These are phyloP conservation scores for Chionomys nivalis DNA, from an alignment of 2,113 vertebrate species.

Conservation along the genomic window DNA sequence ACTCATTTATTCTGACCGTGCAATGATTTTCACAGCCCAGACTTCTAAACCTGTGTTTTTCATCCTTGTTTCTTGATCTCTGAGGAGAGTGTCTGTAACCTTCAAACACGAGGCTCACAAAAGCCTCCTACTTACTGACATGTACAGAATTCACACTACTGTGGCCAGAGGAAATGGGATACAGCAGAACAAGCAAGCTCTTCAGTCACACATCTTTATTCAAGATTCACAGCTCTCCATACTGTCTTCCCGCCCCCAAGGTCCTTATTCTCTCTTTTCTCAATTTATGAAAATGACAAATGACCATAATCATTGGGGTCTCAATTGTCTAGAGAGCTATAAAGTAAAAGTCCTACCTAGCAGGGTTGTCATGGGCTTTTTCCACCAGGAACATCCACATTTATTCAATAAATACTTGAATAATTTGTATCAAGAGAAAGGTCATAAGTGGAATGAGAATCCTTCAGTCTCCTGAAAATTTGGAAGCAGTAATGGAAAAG, in stretches of 20 bases:
- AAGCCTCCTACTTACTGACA: neutral
- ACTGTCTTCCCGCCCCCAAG: neutral
- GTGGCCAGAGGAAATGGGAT: neutral
- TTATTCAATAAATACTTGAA: neutral
- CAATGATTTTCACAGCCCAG: neutral
- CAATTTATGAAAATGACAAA: conserved; percentile 5
- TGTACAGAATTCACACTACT: neutral
- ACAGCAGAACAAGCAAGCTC: neutral
- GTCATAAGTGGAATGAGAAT: neutral
- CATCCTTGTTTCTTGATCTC: neutral
- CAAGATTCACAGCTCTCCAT: neutral
- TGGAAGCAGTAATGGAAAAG: neutral
- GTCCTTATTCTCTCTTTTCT: neutral
- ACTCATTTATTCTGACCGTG: neutral
- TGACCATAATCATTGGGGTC: neutral
- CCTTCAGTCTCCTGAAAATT: neutral
- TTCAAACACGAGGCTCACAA: neutral
- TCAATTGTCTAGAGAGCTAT: neutral
- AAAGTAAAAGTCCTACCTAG: neutral
- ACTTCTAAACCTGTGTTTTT: neutral
- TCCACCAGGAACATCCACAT: neutral
- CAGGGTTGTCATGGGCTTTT: neutral
- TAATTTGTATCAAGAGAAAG: neutral
- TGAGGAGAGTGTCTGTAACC: neutral
- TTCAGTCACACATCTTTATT: neutral